Base-by-base conservation (phyloP, 2,888 invertebrate genomes). In the Heliothis peltigera region DNA sequence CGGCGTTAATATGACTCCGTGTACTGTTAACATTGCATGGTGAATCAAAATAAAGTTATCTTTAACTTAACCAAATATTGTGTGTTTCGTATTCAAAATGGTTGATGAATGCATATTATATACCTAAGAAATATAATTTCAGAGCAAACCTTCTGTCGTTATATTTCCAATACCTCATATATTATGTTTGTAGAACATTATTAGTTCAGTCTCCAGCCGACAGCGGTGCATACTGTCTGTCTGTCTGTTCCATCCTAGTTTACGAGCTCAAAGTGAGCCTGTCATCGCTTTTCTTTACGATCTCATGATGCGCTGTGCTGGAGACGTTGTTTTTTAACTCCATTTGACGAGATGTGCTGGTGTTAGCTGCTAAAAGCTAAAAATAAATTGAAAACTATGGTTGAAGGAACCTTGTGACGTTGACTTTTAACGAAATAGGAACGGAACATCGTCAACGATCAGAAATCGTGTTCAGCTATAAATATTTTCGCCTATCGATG, bases 271-370 rank as follows among this genome's bases (percentile, higher is more conserved):
- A 61, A 56, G 68, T 22, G 58, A 64, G 62, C 49, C 58, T 60
- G 62, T 68, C 75, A 75, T 70, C 62, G 42, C 44, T 60, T 49
- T 43, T 46, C 39, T 75, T 77, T 74, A 77, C 56, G 75, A 74
- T 48, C 60, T 57, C 60, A 52, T 78, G 64, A 71, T 48, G 39
- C 51, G 63, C 46, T 70, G 15, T 47, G 42, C 44, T 74, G 46
- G 44, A 44, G 46, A 32, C 22, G 47, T 52, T 19, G 49, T 60
- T 71, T 71, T 77, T 66, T 62, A 19, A 66, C 15, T 57, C 58
- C 55, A 15, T 61, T 15, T 21, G 18, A 51, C 56, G 35, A 54
- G 25, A 48, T 7, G 35, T 48, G 21, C 25, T 21, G 4, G 44
- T 44, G 51, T 74, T 62, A 62, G 74, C 74, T 68, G 68, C 55